Conservation (phyloP, 1,140 invertebrate species). For the Megathymus violae region DNA sequence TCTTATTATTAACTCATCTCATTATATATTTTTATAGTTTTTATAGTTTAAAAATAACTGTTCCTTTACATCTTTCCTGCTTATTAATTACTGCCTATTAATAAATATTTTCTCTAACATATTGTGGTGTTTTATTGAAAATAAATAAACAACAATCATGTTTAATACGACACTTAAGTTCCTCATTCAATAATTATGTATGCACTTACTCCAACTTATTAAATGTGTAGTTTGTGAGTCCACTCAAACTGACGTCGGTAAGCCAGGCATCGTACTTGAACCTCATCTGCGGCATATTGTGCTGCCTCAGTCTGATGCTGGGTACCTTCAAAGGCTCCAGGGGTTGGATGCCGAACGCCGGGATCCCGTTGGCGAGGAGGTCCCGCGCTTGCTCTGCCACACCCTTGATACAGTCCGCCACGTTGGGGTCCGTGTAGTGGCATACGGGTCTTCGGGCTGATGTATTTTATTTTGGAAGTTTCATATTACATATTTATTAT, state of each 20-base stretch:
- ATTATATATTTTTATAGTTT: not conserved
- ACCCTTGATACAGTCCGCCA: slow-evolving; percentile 84
- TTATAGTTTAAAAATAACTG: too few species aligned
- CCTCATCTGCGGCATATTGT: slow-evolving; percentile 63
- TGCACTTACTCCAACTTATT: slow-evolving; percentile 78
- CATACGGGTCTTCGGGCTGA: slow-evolving; percentile 79
- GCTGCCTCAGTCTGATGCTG: slow-evolving; percentile 70
- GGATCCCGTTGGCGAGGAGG: slow-evolving; percentile 66
- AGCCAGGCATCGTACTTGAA: slow-evolving; percentile 81
- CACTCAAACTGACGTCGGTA: slow-evolving; percentile 68
- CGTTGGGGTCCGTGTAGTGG: slow-evolving; percentile 83
- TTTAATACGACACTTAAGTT: too few species aligned
- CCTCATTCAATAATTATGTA: not conserved
- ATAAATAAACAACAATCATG: too few species aligned
- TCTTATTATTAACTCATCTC: too few species aligned
- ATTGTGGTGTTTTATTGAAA: too few species aligned
- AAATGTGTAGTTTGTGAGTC: slow-evolving; percentile 77
- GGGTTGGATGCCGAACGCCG: slow-evolving; percentile 65
- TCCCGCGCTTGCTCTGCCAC: slow-evolving; percentile 76
- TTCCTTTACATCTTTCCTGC: too few species aligned
- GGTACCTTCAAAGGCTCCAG: slow-evolving; percentile 71
- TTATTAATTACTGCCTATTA: too few species aligned
- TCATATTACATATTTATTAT: too few species aligned
- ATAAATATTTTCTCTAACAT: too few species aligned
- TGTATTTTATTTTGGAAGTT: too few species aligned